Evolutionary conservation across 2,113 vertebrate species (phyloP).

Genomic region (Phaethon lepturus): DNA sequence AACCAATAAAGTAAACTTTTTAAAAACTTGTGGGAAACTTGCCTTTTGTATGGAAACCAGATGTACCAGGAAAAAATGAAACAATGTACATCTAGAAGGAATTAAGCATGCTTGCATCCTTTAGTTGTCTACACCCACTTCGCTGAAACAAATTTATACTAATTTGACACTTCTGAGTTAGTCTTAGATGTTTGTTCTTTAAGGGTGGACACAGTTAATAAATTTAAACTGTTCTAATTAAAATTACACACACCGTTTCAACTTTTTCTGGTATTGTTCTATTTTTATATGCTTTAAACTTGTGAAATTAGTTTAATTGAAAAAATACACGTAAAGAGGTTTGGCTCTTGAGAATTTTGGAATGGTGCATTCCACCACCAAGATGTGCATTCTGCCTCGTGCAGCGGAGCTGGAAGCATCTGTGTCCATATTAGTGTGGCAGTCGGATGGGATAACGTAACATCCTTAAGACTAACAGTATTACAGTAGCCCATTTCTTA

Average conservation of each 20-base stretch:
- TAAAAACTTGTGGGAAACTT: slow-evolving; percentile 51
- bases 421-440: rapidly evolving
- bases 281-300: background rate
- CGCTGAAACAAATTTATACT: background rate
- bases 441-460: background rate
- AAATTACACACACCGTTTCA: background rate
- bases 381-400: background rate
- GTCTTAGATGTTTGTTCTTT: background rate
- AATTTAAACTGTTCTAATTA: background rate
- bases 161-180: background rate
- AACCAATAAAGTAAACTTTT: slow-evolving; percentile 72
- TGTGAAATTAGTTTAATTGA: background rate
- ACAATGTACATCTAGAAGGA: background rate
- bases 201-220: background rate
- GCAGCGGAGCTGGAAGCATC: background rate
- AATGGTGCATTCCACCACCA: background rate
- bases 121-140: background rate
- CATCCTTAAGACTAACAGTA: rapidly evolving
- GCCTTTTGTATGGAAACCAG: slow-evolving; percentile 56
- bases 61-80: background rate
- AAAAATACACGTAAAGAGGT: background rate
- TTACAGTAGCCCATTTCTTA: background rate
- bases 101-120: background rate
- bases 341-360: background rate
- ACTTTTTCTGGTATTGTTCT: background rate